Conservation (phyloP, 2,113 vertebrate species). For the Mohoua ochrocephala region DNA sequence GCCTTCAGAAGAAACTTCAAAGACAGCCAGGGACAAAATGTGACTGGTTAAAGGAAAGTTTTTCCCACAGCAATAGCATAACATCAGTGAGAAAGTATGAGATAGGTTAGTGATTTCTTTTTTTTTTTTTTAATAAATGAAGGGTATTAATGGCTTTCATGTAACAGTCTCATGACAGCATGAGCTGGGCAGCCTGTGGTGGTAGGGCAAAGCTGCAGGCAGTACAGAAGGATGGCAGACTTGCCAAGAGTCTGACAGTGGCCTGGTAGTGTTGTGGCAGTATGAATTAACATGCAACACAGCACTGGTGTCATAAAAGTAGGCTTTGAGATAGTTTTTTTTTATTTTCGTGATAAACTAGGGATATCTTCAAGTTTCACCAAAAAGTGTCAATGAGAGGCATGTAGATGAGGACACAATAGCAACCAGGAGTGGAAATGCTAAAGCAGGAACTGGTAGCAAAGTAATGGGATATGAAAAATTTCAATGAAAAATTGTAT, state of each 20-base stretch:
- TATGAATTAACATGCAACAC: background rate
- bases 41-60: background rate
- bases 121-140: background rate
- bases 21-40: background rate
- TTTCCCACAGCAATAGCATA: background rate
- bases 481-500: background rate
- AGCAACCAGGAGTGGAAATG: background rate
- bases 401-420: background rate
- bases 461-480: background rate
- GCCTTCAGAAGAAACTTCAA: slow-evolving; percentile 26
- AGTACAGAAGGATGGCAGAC: background rate
- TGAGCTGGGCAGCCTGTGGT: background rate
- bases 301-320: background rate
- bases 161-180: background rate
- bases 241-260: background rate
- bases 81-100: background rate
- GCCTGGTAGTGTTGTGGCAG: background rate
- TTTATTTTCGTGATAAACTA: background rate
- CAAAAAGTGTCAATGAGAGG: background rate
- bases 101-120: background rate
- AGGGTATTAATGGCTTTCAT: background rate
- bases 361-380: background rate
- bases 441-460: background rate
- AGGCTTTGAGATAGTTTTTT: background rate
- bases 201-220: background rate